Percentiles rank a stretch among this genome's conserved stretches.
These are phyloP conservation scores for Drosophila greeni DNA, from an alignment of 2,888 invertebrate genomes.

Conservation along the genomic window DNA sequence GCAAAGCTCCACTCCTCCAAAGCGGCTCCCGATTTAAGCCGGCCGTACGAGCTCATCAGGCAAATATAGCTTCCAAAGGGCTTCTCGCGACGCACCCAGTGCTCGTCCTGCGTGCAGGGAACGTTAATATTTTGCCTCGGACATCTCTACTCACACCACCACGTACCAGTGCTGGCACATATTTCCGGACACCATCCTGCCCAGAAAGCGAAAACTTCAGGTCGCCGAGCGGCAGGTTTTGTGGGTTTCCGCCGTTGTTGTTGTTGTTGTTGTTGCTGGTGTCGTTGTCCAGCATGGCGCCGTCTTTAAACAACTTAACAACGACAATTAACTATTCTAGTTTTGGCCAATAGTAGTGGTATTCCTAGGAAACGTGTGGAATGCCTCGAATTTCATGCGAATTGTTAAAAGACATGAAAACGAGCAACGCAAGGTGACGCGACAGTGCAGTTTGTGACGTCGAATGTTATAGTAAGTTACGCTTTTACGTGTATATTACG, in stretches of 20 bases:
- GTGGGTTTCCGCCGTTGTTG: slow-evolving; percentile 39
- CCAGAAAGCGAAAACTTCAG: slow-evolving; percentile 55
- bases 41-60: slow-evolving; percentile 77
- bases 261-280: slow-evolving; percentile 40
- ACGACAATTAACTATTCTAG: neutral
- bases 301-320: neutral
- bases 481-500: no score
- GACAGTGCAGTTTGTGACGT: no score
- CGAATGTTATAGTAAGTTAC: no score
- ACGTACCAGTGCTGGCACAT: slow-evolving; percentile 84
- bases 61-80: slow-evolving; percentile 65
- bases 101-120: slow-evolving; percentile 55
- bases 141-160: neutral
- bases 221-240: slow-evolving; percentile 47
- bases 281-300: slow-evolving; percentile 43
- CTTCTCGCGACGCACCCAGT: slow-evolving; percentile 62
- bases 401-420: neutral
- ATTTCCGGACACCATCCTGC: slow-evolving; percentile 80
- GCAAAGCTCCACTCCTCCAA: slow-evolving; percentile 85
- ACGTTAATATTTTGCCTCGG: neutral
- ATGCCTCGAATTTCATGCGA: slow-evolving; percentile 1
- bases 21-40: slow-evolving; percentile 80
- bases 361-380: neutral
- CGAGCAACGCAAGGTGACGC: no score
- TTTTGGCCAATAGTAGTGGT: neutral